A percentile compares a stretch with the other conserved stretches of the same genome.
phyloP scores from a whole-genome alignment of 2,797 vertebrate genomes.

The Eidolon dupreanum region DNA sequence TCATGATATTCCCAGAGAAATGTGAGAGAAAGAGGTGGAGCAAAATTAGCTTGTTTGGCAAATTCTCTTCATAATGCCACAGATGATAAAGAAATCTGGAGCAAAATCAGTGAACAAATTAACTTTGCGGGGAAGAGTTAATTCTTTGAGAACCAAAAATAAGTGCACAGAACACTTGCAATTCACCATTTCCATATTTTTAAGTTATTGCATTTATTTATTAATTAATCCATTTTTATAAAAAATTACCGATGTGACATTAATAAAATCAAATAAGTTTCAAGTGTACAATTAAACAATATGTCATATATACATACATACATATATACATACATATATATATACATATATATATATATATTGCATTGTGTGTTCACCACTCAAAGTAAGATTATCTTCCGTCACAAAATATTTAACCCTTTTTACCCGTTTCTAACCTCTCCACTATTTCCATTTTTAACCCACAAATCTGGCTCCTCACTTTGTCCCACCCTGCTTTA shows the following conservation, averaged over 20 bases:
- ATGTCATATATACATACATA: too few species aligned
- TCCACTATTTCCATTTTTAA: neutral
- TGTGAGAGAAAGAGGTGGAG: neutral
- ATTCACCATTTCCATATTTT: neutral
- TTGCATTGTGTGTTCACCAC: too few species aligned
- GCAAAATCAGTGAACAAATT: neutral
- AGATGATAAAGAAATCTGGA: neutral
- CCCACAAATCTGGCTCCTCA: neutral
- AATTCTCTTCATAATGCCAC: neutral
- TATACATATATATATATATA: too few species aligned
- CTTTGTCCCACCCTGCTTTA: neutral
- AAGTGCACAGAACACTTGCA: neutral
- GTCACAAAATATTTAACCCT: too few species aligned
- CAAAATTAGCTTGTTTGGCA: neutral
- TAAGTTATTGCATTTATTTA: too few species aligned
- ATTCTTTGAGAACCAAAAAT: neutral
- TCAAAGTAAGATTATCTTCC: too few species aligned
- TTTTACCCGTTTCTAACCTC: too few species aligned
- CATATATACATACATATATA: too few species aligned
- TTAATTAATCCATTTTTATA: too few species aligned
- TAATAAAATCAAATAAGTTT: too few species aligned
- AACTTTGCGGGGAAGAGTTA: rapidly evolving
- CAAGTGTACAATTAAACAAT: too few species aligned
- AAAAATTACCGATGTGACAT: too few species aligned
- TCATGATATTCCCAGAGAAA: neutral